These are phyloP conservation scores for Apamea epomidion DNA, from an alignment of 2,888 invertebrate species.

Conservation along the genomic window DNA sequence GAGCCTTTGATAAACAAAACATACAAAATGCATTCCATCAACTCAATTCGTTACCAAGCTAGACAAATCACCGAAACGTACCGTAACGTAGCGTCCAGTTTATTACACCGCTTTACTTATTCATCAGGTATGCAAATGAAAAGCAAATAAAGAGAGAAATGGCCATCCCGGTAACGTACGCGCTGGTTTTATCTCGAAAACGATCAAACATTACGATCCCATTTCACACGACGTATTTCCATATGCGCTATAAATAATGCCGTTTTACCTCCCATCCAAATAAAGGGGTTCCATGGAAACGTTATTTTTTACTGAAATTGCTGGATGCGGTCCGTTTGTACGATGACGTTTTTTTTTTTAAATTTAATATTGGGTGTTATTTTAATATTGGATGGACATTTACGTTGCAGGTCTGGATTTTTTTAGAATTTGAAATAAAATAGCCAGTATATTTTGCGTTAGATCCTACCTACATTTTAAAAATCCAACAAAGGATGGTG, in stretches of 20 bases:
- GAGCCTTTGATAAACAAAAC: conserved; percentile 38
- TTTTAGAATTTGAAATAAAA: conserved; percentile 2
- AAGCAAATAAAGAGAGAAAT: conserved; percentile 83
- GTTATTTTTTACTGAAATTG: conserved; percentile 59
- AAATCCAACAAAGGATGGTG: background rate
- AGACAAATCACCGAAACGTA: conserved; percentile 60
- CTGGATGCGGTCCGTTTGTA: conserved; percentile 64
- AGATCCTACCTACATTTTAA: background rate
- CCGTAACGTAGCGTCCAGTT: conserved; percentile 69
- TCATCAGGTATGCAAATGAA: conserved; percentile 84
- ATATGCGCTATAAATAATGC: conserved; percentile 83
- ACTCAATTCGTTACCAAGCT: conserved; percentile 49
- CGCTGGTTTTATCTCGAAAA: conserved; percentile 81
- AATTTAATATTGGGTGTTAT: conserved; percentile 4
- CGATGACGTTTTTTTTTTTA: conserved; percentile 13
- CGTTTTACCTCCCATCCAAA: conserved; percentile 78
- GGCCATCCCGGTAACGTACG: conserved; percentile 74
- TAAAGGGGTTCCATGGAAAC: conserved; percentile 66
- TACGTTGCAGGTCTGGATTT: background rate
- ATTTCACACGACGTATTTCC: conserved; percentile 81
- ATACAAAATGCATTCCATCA: conserved; percentile 45
- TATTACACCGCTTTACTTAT: conserved; percentile 77
- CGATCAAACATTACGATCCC: conserved; percentile 85
- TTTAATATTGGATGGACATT: background rate
- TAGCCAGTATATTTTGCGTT: background rate